These are phyloP conservation scores for Gortyna flavago DNA, from an alignment of 2,888 invertebrate species.

Conservation along the genomic window DNA sequence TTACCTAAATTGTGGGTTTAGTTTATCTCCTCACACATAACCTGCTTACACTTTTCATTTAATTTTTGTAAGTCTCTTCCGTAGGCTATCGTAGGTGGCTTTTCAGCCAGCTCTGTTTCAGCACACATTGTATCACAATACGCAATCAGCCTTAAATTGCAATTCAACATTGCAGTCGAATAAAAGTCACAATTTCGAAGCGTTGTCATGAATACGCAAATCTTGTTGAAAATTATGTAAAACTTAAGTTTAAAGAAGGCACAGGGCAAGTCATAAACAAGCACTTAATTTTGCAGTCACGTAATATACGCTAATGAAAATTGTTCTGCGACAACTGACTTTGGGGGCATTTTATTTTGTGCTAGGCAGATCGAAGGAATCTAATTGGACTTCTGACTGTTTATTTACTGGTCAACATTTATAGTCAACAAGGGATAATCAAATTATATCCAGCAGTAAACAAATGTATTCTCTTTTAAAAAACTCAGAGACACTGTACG, in stretches of 20 bases:
- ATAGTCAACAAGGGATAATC: conserved; percentile 43
- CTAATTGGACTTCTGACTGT: conserved; percentile 68
- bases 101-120: background rate
- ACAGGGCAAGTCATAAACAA: conserved; percentile 66
- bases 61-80: background rate
- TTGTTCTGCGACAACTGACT: conserved; percentile 86
- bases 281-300: conserved; percentile 85
- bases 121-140: conserved; percentile 37
- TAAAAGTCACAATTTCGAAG: conserved; percentile 60
- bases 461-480: conserved; percentile 25
- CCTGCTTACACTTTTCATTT: background rate
- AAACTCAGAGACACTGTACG: background rate
- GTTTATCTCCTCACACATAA: no score
- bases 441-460: conserved; percentile 32
- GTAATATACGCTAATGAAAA: conserved; percentile 87
- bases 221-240: conserved; percentile 77
- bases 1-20: no score
- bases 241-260: conserved; percentile 75
- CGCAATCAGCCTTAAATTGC: conserved; percentile 12
- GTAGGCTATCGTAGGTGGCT: no score
- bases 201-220: conserved; percentile 74
- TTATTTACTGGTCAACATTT: conserved; percentile 55
- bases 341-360: conserved; percentile 80
- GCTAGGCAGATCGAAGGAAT: conserved; percentile 80
- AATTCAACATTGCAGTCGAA: background rate